Base-by-base conservation (phyloP, 2,113 vertebrate genomes). In the Fulica atra region DNA sequence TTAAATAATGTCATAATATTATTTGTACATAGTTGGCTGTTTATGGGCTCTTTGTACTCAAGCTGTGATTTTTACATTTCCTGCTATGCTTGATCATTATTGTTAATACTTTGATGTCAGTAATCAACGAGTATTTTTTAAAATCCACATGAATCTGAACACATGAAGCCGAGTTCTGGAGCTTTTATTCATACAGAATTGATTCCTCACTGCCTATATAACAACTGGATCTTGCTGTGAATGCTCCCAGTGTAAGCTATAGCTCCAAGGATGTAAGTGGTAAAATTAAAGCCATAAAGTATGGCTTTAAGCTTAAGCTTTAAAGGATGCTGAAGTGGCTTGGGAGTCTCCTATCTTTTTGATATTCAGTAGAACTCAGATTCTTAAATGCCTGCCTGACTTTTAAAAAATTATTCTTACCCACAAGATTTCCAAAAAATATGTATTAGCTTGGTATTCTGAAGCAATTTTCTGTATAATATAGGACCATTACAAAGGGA, bases 351-450 rank as follows among this genome's bases (percentile, higher is more conserved):
- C 5, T 18, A 35, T 48, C 53, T 84, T 87, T 88, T 84, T 82
- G 86, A 44, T 89, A 92, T 72, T 89, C 88, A 86, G 21, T 61
- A 57, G 51, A 91, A 71, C 21, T 72, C 48, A 46, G 33, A 9
- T 66, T 44, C 28, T 51, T 86, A 96, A 94, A 88, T 82, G 73
- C 57, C 65, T 88, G 50, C 31, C 83, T 95, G 72, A 81, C 88
- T 95, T 95, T 84, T 89, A 50, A 94, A 61, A 80, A 79, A 82
- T 65, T 44, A 57, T 44, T 57, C 48, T 74, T 90, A 33, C 38
- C 76, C 48, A 93, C 17, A 81, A 74, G 57, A 53, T 87, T 89
- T 89, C 84, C 69, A 51, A 65, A 94, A 94, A 95, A 81, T 90
- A 73, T 13, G 4, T 63, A 68, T 73, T 77, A 68, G 8, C 24